phyloP scores from a whole-genome alignment of 2,113 vertebrate genomes.

The Pachyramphus minor region DNA sequence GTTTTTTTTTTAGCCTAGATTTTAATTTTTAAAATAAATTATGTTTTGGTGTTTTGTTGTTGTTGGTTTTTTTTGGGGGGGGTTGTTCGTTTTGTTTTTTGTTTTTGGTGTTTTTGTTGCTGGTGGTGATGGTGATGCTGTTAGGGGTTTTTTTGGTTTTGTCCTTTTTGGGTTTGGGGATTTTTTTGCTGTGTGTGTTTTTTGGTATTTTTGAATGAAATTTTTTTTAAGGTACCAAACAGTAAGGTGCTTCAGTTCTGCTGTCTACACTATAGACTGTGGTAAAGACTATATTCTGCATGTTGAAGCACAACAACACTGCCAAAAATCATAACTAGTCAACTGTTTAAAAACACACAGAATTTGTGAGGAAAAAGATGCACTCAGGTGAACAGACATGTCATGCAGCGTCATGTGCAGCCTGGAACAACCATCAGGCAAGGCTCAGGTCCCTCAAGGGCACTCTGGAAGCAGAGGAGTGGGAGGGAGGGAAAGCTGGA shows the following conservation, averaged over 20 bases:
- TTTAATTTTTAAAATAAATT: neutral
- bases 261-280: neutral
- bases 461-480: rapidly evolving
- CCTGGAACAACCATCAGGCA: rapidly evolving
- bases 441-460: neutral
- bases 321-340: neutral
- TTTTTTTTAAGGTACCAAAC: rapidly evolving
- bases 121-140: too few species aligned
- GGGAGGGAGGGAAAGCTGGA: neutral
- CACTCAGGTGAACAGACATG: rapidly evolving
- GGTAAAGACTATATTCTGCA: neutral
- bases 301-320: neutral
- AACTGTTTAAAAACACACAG: neutral
- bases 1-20: neutral
- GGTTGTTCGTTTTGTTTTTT: too few species aligned
- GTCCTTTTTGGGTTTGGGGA: too few species aligned
- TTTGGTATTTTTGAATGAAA: neutral
- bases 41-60: too few species aligned
- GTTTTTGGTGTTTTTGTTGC: too few species aligned
- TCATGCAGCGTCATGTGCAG: rapidly evolving
- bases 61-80: too few species aligned
- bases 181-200: too few species aligned
- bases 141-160: too few species aligned
- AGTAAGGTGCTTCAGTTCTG: neutral
- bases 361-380: neutral